Evolutionary conservation across 2,797 vertebrate genomes (phyloP).

Genomic region (Hydrolagus colliei): DNA sequence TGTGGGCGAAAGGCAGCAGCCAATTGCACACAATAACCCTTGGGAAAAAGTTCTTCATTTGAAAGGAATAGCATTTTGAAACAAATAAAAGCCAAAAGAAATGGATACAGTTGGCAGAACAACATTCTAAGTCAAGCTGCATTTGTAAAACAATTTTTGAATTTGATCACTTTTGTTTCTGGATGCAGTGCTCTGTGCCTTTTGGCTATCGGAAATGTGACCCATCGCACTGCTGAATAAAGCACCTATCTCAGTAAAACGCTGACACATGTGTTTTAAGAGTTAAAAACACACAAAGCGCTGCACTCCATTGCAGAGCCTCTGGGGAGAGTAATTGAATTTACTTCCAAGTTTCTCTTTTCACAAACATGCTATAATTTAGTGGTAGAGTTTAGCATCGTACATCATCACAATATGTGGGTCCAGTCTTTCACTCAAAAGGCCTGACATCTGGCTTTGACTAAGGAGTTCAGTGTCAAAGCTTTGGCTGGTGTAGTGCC

Average conservation of each 20-base stretch:
- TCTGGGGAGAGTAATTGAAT: background rate
- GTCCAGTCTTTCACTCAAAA: conserved; percentile 18
- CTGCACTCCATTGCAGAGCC: conserved; percentile 5
- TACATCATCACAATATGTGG: conserved; percentile 21
- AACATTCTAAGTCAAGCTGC: background rate
- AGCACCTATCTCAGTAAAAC: conserved; percentile 1
- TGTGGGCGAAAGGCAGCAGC: no score
- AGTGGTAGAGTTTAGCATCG: background rate
- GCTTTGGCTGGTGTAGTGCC: conserved; percentile 16
- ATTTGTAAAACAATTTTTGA: background rate
- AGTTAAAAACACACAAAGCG: conserved; percentile 18
- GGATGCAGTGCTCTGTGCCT: background rate
- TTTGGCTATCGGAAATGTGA: conserved; percentile 17
- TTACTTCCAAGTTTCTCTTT: conserved; percentile 27
- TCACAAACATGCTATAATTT: conserved; percentile 28
- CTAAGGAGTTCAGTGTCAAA: conserved; percentile 27
- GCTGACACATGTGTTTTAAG: background rate
- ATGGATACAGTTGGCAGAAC: background rate
- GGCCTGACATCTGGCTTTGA: conserved; percentile 29
- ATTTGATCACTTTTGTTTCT: background rate
- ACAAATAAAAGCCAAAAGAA: background rate
- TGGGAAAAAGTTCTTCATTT: background rate
- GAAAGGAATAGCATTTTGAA: background rate
- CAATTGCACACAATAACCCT: background rate
- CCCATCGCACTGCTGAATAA: background rate